Base-by-base conservation (phyloP, 2,888 invertebrate genomes). In the Noctua janthe region DNA sequence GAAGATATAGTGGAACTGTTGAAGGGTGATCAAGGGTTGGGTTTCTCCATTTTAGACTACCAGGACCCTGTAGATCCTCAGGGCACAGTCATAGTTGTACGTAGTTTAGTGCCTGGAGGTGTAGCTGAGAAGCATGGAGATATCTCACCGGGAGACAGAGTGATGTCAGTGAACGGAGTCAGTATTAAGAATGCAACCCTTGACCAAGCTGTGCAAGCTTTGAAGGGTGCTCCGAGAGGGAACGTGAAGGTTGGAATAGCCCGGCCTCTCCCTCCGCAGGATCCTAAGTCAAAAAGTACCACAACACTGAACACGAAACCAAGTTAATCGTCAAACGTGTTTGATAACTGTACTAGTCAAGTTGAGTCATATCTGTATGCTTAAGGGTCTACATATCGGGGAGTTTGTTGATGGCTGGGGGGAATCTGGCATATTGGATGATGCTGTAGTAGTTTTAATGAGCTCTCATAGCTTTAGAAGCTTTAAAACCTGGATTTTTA, bases 21-120 rank as follows among this genome's bases (percentile, higher is more conserved):
- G 81, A 99, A 99, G 97, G 99, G 99, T 89, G 99, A 99, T 93
- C 98, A 99, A 91, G 99, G 99, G 75, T 98, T 99, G 84, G 99
- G 99, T 85, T 99, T 99, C 97, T 99, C 99, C 89, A 99, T 99
- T 92, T 97, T 99, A 87, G 99, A 99, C 96, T 99, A 99, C 96
- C 99, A 99, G 98, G 99, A 99, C 97, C 99, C 99, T 66, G 97
- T 99, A 93, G 99, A 99, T 97, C 98, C 99, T 79, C 98, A 98
- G 92, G 99, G 99, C 92, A 99, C 99, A 89, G 99, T 99, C 90
- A 99, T 99, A 95, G 99, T 99, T 86, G 99, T 99, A 90, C 98
- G 99, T 91, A 99, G 99, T 93, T 97, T 99, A 88, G 99, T 99
- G 78, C 99, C 99, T 56, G 99, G 99, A 80, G 99, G 99, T 59